phyloP scores from a whole-genome alignment of 2,888 invertebrate species.

The Erebia aethiops region DNA sequence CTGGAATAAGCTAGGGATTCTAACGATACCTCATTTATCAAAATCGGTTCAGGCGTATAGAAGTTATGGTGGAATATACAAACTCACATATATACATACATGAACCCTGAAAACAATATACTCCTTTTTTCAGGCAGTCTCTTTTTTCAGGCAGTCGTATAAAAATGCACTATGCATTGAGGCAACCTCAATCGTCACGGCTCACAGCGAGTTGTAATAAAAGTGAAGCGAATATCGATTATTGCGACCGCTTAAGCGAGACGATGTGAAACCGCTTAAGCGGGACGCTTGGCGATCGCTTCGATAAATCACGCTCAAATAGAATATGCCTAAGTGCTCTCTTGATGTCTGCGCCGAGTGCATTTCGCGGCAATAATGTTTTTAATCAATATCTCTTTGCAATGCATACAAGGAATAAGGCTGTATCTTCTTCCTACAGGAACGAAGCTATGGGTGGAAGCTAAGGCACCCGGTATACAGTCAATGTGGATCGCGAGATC shows the following conservation, averaged over 20 bases:
- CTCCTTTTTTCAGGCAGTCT: too few relatives aligned
- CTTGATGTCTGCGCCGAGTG: not conserved
- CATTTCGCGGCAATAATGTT: conserved; percentile 1
- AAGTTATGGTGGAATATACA: too few relatives aligned
- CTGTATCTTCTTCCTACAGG: too few relatives aligned
- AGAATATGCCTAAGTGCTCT: conserved; percentile 49
- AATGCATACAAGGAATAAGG: not conserved
- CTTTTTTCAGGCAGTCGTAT: too few relatives aligned
- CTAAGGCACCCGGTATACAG: too few relatives aligned
- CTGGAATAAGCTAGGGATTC: too few relatives aligned
- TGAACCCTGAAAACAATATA: too few relatives aligned
- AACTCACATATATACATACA: too few relatives aligned
- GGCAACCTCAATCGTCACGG: conserved; percentile 39
- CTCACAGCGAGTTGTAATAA: conserved; percentile 49
- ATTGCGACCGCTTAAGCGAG: conserved; percentile 64
- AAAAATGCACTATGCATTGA: conserved; percentile 27
- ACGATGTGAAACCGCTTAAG: conserved; percentile 64
- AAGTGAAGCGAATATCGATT: conserved; percentile 71
- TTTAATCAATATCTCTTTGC: not conserved
- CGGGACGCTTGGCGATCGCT: conserved; percentile 64
- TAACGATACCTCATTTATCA: too few relatives aligned
- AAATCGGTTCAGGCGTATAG: too few relatives aligned
- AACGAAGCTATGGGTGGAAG: too few relatives aligned
- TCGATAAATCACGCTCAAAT: conserved; percentile 67
- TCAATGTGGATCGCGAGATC: too few relatives aligned